phyloP scores from a whole-genome alignment of 2,888 invertebrate species.

The Xestoiulus laeticollis region DNA sequence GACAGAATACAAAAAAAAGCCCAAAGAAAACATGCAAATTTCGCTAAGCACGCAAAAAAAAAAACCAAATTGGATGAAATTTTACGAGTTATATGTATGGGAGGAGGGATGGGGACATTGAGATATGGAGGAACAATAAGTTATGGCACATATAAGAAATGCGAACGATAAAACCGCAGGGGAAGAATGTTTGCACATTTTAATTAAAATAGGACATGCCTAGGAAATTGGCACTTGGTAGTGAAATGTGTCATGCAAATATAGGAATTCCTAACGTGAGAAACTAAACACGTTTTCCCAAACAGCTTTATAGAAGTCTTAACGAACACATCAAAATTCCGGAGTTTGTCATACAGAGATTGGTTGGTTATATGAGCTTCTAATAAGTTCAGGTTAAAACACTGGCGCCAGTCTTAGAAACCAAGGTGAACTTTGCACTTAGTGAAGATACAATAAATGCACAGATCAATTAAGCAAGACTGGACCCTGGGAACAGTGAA shows the following conservation, averaged over 20 bases:
- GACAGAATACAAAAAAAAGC: not conserved
- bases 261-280: not conserved
- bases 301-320: not conserved
- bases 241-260: not conserved
- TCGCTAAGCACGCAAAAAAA: not conserved
- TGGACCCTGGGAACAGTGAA: too few species aligned
- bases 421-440: too few species aligned
- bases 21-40: conserved; percentile 20
- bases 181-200: not conserved
- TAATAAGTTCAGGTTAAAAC: too few species aligned
- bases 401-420: too few species aligned
- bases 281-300: not conserved
- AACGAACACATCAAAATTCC: not conserved
- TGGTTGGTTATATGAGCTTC: not conserved
- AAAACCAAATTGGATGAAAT: conserved; percentile 5
- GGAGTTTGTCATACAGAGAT: not conserved
- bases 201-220: not conserved
- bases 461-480: too few species aligned
- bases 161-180: not conserved
- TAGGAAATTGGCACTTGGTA: not conserved
- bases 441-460: too few species aligned
- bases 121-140: not conserved
- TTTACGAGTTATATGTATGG: not conserved
- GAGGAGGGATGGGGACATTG: not conserved
- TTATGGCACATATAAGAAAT: not conserved